Conservation (phyloP, 2,797 vertebrate genomes). For the Alouatta caraya region DNA sequence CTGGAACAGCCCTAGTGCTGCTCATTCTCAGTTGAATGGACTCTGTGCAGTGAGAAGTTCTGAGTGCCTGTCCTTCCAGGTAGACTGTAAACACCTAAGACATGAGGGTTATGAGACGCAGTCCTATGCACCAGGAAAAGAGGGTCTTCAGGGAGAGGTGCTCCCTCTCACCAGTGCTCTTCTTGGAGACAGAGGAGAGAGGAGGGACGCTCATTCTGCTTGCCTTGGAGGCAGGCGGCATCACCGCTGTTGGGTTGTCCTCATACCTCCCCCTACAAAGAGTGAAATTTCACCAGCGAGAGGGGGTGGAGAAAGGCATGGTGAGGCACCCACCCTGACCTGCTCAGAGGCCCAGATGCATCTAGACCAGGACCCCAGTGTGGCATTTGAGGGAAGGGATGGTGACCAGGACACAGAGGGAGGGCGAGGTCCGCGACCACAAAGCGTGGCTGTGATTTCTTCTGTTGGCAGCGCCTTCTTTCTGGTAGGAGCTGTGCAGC, state of each 20-base stretch:
- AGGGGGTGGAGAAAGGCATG: background rate
- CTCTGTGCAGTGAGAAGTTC: background rate
- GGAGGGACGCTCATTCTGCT: background rate
- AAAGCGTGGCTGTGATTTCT: background rate
- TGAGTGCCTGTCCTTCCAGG: background rate
- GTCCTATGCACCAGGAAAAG: background rate
- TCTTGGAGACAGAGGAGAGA: background rate
- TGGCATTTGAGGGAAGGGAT: background rate
- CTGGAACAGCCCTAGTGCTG: background rate
- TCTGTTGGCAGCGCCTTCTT: background rate
- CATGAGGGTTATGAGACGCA: background rate
- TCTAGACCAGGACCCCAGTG: too few species aligned
- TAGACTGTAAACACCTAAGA: background rate
- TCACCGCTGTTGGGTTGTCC: background rate
- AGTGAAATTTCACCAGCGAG: background rate
- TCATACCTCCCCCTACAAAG: fast-evolving
- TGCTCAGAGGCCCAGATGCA: background rate
- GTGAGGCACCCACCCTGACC: background rate
- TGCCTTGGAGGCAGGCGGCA: background rate
- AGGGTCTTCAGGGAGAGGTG: background rate
- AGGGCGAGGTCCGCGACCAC: background rate
- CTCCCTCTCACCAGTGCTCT: too few species aligned
- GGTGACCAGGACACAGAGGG: background rate
- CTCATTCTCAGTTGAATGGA: background rate
- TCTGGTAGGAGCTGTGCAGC: background rate